These are phyloP conservation scores for Bubalus kerabau DNA, from an alignment of 2,113 vertebrate species.

Conservation along the genomic window DNA sequence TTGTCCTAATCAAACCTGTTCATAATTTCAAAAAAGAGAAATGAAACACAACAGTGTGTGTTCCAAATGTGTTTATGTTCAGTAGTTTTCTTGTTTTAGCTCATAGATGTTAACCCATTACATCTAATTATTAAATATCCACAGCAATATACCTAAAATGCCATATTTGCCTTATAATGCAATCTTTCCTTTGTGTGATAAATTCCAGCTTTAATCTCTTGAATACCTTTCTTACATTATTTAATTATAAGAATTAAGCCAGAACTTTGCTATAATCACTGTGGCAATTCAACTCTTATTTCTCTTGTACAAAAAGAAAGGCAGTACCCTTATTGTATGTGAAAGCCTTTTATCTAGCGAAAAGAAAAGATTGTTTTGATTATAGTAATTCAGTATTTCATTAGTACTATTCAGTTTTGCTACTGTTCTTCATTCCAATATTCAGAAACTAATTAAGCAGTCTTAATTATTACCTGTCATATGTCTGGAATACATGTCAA, in stretches of 20 bases:
- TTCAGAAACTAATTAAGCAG: slow-evolving; percentile 35
- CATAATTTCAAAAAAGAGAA: background rate
- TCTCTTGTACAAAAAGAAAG: slow-evolving; percentile 54
- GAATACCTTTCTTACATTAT: slow-evolving; percentile 15
- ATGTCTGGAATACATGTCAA: background rate
- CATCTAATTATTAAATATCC: slow-evolving; percentile 3
- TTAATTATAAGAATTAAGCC: slow-evolving; percentile 52
- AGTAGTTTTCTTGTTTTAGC: slow-evolving; percentile 8
- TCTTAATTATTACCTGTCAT: slow-evolving; percentile 42
- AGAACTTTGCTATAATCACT: slow-evolving; percentile 34
- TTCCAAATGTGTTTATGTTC: background rate
- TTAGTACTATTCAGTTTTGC: slow-evolving; percentile 50
- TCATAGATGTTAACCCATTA: background rate
- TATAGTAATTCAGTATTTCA: slow-evolving; percentile 59
- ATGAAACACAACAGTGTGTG: background rate
- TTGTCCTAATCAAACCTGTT: background rate
- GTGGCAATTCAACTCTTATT: slow-evolving; percentile 35
- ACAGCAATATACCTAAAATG: background rate
- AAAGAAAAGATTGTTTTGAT: slow-evolving; percentile 55
- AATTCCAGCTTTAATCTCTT: slow-evolving; percentile 17
- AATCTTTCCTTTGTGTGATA: background rate
- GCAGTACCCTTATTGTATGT: slow-evolving; percentile 40
- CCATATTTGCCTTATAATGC: background rate
- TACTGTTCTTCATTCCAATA: slow-evolving; percentile 29
- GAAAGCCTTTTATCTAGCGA: slow-evolving; percentile 35